These are phyloP conservation scores for Protobothrops mucrosquamatus DNA, from an alignment of 2,113 vertebrate genomes.

Conservation along the genomic window DNA sequence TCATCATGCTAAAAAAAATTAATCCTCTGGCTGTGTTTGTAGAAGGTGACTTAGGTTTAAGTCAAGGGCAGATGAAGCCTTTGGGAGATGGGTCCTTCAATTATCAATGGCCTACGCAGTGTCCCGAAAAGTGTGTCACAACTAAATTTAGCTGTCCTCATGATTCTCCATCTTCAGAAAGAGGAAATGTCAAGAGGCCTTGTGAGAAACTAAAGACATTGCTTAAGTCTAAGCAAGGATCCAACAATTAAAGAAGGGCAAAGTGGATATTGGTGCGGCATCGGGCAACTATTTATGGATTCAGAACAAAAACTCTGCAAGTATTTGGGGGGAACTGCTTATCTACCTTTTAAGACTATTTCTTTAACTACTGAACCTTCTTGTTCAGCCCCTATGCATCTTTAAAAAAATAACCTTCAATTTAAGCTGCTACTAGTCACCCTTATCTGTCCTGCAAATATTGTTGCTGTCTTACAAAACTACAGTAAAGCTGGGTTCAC, in stretches of 20 bases:
- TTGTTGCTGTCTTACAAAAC: background rate
- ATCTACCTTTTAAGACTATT: background rate
- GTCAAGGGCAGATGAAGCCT: background rate
- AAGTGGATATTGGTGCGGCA: background rate
- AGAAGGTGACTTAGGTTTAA: background rate
- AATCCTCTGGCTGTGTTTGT: background rate
- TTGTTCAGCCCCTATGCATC: background rate
- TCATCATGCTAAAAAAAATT: background rate
- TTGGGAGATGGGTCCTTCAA: background rate
- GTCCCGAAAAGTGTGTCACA: background rate
- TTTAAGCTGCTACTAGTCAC: background rate
- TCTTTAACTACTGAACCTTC: background rate
- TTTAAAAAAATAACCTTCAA: background rate
- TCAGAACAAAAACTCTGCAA: background rate
- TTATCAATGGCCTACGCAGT: background rate
- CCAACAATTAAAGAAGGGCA: background rate
- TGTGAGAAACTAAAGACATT: background rate
- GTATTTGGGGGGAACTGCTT: background rate
- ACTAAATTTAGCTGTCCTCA: background rate
- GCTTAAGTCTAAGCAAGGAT: background rate
- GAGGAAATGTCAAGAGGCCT: background rate
- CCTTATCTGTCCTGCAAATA: background rate
- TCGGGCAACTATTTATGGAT: background rate
- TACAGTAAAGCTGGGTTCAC: background rate
- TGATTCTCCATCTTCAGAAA: background rate